Conservation (phyloP, 2,797 vertebrate genomes). For the Rhinophrynus dorsalis region DNA sequence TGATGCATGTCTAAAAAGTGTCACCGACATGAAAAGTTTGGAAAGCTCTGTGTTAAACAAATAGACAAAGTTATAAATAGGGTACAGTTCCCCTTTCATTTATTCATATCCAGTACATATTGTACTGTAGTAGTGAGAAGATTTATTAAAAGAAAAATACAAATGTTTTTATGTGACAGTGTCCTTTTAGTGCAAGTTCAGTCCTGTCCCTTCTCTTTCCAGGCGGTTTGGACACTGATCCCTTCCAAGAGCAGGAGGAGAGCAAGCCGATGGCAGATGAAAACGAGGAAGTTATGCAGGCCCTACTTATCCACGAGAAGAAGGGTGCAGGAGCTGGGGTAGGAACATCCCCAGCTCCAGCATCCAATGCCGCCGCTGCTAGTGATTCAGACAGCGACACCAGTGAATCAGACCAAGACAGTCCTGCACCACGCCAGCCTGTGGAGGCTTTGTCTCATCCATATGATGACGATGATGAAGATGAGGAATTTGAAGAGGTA, state of each 20-base stretch:
- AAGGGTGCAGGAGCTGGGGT: conserved; percentile 66
- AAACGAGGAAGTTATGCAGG: conserved; percentile 96
- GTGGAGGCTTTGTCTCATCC: conserved; percentile 48
- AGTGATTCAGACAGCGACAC: conserved; percentile 96
- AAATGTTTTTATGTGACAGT: no score
- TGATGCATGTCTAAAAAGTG: no score
- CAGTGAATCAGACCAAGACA: conserved; percentile 92
- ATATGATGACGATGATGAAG: conserved; percentile 80
- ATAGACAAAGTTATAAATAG: no score
- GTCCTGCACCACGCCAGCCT: conserved; percentile 60
- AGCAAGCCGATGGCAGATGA: conserved; percentile 74
- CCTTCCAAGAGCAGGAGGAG: conserved; percentile 73
- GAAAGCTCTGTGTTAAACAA: no score
- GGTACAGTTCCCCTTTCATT: no score
- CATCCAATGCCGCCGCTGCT: conserved; percentile 65
- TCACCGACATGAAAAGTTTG: no score
- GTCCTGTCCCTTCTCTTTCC: no score
- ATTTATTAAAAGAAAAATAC: no score
- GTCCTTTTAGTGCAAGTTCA: no score
- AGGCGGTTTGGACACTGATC: conserved; percentile 72
- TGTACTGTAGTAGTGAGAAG: no score
- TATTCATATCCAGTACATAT: no score
- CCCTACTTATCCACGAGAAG: conserved; percentile 95
- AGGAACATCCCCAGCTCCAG: conserved; percentile 52
- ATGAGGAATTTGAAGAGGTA: conserved; percentile 92